Base-by-base conservation (phyloP, 2,113 vertebrate species). In the Epinephelus moara region DNA sequence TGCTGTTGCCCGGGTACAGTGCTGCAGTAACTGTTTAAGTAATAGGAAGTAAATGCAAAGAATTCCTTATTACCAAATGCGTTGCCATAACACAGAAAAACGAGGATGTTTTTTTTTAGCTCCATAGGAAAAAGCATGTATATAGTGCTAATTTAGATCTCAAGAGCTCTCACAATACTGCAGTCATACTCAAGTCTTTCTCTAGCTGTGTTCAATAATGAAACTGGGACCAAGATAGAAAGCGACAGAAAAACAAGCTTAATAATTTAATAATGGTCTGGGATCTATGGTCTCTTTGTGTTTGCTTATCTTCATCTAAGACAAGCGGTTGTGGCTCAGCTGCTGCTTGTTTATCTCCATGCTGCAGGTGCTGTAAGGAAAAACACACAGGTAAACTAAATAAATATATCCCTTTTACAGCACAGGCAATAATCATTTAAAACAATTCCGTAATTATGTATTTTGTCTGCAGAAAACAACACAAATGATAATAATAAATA, bases 241-340 rank as follows among this genome's bases (percentile, higher is more conserved):
- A 69, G 14, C 56, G 62, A 67, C 45, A 63, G 18, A 63, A 10
- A 55, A 55, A 63, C n/a, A 27, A 8, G 55, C 15, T 23, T 63
- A 1, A 62, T 69, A 37, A 37, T 37, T 55, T 47, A 68, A 84
- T 53, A 50, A 62, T 47, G 4, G 17, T 27, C 21, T n/a, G 59
- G 10, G 18, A 47, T 27, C 14, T 74, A 14, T 40, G 25, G 70
- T 47, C 59, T 70, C 45, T 64, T 0, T 47, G 66, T 71, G 60
- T 83, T 78, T 82, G 14, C 19, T 67, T 53, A 30, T 79, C 37
- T 66, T 47, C 21, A 49, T 74, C 70, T 23, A 30, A 82, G 49
- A 69, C 56, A 69, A 56, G 59, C 21, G 53, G 47, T 33, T 14
- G 30, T 49, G 45, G 62, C 49, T 70, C 60, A 66, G 75, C 66